These are phyloP conservation scores for Catharus fuscescens DNA, from an alignment of 2,113 vertebrate genomes.

Conservation along the genomic window DNA sequence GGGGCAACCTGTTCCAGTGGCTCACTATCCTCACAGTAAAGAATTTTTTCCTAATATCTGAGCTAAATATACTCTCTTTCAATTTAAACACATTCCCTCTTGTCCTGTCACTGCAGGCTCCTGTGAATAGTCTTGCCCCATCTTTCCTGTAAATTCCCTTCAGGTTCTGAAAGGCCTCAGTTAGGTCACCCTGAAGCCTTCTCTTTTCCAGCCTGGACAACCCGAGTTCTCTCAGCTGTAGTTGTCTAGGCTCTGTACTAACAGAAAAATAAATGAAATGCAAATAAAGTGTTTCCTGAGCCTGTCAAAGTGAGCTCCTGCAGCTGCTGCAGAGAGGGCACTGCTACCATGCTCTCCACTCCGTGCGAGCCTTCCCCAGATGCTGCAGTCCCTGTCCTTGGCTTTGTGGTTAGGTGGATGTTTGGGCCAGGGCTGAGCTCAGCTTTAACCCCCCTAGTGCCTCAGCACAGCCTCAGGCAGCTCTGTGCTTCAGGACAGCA, in stretches of 20 bases:
- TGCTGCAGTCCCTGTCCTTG: not conserved
- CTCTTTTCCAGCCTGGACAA: not conserved
- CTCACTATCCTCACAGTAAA: not conserved
- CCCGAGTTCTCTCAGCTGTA: not conserved
- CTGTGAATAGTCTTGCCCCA: not conserved
- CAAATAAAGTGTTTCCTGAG: no score
- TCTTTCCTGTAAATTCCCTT: not conserved
- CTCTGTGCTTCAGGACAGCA: accelerated
- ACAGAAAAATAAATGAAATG: no score
- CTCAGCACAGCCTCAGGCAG: not conserved
- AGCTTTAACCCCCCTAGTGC: accelerated
- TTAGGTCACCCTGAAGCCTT: not conserved
- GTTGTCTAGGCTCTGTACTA: accelerated
- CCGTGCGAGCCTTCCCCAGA: accelerated
- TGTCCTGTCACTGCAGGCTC: not conserved
- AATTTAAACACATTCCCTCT: not conserved
- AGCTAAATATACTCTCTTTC: not conserved
- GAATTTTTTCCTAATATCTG: not conserved
- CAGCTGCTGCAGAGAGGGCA: not conserved
- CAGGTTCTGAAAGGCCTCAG: not conserved
- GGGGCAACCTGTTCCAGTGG: not conserved
- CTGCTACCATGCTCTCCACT: accelerated
- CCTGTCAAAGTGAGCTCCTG: not conserved
- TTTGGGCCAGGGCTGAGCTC: not conserved
- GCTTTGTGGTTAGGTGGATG: not conserved